Conservation (phyloP, 2,797 vertebrate species). For the Poeciliopsis turneri region DNA sequence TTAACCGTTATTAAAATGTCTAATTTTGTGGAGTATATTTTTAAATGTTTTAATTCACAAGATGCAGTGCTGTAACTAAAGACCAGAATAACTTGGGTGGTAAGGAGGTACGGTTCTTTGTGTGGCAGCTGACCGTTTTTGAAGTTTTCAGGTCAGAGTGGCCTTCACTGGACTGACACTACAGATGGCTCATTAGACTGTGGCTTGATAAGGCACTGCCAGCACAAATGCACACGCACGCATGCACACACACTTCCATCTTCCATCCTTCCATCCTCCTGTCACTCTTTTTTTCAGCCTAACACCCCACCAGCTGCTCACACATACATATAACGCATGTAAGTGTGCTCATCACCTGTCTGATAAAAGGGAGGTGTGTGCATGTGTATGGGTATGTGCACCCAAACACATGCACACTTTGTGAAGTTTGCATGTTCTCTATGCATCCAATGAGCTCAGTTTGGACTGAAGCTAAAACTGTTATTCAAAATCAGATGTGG, state of each 20-base stretch:
- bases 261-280: slow-evolving; percentile 51
- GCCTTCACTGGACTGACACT: slow-evolving; percentile 53
- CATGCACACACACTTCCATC: slow-evolving; percentile 27
- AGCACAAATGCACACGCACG: neutral
- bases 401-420: too few relatives aligned
- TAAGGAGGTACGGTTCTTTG: slow-evolving; percentile 17
- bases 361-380: neutral
- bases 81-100: neutral
- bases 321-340: neutral
- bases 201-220: slow-evolving; percentile 51
- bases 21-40: neutral
- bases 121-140: slow-evolving; percentile 18
- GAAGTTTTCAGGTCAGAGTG: slow-evolving; percentile 56
- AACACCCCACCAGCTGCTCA: slow-evolving; percentile 65
- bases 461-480: too few relatives aligned
- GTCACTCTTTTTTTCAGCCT: slow-evolving; percentile 61
- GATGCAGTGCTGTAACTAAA: neutral
- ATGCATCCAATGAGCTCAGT: neutral
- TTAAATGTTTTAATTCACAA: neutral
- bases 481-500: too few relatives aligned
- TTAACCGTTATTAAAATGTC: neutral
- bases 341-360: too few relatives aligned
- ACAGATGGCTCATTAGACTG: slow-evolving; percentile 78
- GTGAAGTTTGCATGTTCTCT: too few relatives aligned
- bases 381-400: too few relatives aligned